phyloP scores from a whole-genome alignment of 2,797 vertebrate genomes.

The Mionectes olivaceus region DNA sequence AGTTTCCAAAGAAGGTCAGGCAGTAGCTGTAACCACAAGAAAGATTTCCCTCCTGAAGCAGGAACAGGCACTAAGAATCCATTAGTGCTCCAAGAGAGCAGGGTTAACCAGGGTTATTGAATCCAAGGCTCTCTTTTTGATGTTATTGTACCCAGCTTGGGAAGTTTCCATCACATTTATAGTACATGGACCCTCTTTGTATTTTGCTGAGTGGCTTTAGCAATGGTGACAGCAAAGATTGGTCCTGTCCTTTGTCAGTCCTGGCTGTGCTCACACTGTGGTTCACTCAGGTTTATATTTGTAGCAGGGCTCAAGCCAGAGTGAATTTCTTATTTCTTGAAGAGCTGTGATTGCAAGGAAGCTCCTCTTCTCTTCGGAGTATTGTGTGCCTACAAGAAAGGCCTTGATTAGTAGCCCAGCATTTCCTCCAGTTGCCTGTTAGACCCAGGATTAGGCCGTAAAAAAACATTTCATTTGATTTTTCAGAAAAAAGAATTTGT shows the following conservation, averaged over 20 bases:
- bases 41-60: background rate
- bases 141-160: background rate
- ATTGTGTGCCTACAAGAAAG: background rate
- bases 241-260: background rate
- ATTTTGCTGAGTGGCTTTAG: background rate
- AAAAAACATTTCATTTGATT: background rate
- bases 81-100: background rate
- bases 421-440: background rate
- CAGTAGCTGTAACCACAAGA: background rate
- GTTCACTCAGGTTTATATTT: background rate
- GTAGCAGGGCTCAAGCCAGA: background rate
- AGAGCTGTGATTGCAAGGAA: background rate
- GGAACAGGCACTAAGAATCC: background rate
- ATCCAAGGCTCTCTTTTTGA: background rate
- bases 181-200: background rate
- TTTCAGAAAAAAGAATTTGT: background rate
- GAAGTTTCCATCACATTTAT: background rate
- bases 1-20: slow-evolving; percentile 19
- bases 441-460: background rate
- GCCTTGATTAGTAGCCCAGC: background rate
- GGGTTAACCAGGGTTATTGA: background rate
- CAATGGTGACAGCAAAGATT: background rate
- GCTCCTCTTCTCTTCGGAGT: background rate
- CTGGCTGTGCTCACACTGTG: background rate
- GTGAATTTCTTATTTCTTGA: background rate